Base-by-base conservation (phyloP, 2,113 vertebrate species). In the Poeciliopsis prolifica region DNA sequence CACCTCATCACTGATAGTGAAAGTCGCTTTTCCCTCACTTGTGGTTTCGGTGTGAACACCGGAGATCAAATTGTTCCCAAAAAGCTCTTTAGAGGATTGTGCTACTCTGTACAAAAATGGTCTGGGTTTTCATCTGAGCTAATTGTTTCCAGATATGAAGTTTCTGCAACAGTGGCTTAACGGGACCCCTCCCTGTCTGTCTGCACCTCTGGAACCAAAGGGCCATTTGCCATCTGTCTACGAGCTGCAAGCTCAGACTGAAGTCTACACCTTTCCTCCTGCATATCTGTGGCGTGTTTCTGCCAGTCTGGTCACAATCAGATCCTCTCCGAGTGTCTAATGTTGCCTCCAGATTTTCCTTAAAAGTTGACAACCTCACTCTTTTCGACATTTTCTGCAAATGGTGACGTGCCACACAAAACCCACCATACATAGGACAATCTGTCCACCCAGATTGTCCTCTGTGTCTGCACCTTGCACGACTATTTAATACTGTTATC, bases 131-230 rank as follows among this genome's bases (percentile, higher is more conserved):
- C 86, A 83, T 87, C 74, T 40, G 75, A 72, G 74, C 69, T 92
- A 92, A 92, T 93, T 86, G 88, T 84, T 93, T 93, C 89, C 92
- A 93, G 92, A 92, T 89, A 90, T 78, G 83, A 74, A 70, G 76
- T 88, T 86, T 87, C 71, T 86, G 83, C 84, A 82, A 37, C 65
- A 85, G 88, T 82, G 77, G 88, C 87, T 76, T 76, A 77, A 72
- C 80, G 24, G 79, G 74, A 89, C 89, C 89, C 89, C 90, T 90
- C 90, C 90, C 92, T 79, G 90, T 93, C 88, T 91, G 90, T 74
- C 81, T 92, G 87, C 71, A 70, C 22, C 86, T 90, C 89, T 90
- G 82, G 80, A 86, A 82, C 68, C 33, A 82, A 85, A 88, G 86
- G 51, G 85, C 78, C 86, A 88, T 82, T 84, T 74, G 63, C 81